Conservation (phyloP, 1,140 invertebrate genomes). For the Trichogramma pretiosum region DNA sequence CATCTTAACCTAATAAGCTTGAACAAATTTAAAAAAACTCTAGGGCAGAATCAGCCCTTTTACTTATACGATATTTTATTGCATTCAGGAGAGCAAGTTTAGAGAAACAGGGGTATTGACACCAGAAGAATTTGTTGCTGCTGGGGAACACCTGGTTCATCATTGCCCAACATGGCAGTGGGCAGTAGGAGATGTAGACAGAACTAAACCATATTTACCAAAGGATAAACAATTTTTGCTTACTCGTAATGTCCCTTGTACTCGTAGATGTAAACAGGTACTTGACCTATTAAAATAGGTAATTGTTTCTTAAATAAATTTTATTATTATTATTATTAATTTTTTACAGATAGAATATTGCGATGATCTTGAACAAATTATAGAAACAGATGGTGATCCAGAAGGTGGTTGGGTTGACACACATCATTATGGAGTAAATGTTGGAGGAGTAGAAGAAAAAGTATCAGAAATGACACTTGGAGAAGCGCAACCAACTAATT, state of each 20-base stretch:
- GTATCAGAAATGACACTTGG: conserved; percentile 58
- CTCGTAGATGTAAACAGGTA: conserved; percentile 85
- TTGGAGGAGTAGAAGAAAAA: conserved; percentile 62
- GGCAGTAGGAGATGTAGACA: conserved; percentile 81
- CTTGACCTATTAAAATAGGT: not conserved
- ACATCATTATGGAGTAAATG: conserved; percentile 71
- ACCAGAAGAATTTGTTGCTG: conserved; percentile 91
- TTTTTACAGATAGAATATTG: conserved; percentile 74
- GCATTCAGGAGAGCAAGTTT: conserved; percentile 89
- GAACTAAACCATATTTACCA: conserved; percentile 80
- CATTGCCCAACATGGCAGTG: conserved; percentile 99
- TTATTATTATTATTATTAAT: conserved; percentile 18
- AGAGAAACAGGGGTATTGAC: conserved; percentile 96
- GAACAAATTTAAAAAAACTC: too few species aligned
- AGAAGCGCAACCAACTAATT: conserved; percentile 28
- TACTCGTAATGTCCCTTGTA: conserved; percentile 92
- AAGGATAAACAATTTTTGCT: conserved; percentile 96
- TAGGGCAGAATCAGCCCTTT: not conserved
- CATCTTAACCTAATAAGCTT: too few species aligned
- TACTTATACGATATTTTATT: not conserved
- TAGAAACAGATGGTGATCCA: conserved; percentile 82
- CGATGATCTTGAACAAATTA: conserved; percentile 77
- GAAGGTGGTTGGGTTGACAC: conserved; percentile 98
- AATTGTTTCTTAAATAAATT: conserved; percentile 3
- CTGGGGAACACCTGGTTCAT: conserved; percentile 96